Evolutionary conservation across 1,140 invertebrate genomes (phyloP).

Genomic region (Augochlora pura): DNA sequence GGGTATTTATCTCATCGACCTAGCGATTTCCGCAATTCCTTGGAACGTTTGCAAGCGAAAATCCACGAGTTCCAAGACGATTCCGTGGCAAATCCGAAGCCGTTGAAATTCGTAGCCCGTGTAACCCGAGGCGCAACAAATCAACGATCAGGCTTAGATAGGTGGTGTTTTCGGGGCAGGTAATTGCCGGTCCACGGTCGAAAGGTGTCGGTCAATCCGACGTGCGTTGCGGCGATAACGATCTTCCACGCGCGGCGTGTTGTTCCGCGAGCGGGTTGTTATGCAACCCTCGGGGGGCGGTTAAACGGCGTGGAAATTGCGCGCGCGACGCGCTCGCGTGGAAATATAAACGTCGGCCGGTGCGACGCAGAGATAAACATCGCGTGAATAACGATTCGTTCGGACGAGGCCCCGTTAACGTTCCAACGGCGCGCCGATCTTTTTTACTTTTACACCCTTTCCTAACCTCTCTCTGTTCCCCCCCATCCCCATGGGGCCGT

Average conservation of each 20-base stretch:
- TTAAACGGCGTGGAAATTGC: constrained; percentile 41
- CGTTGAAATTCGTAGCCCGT: constrained; percentile 9
- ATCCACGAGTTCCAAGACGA: too few species aligned
- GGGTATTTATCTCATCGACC: too few species aligned
- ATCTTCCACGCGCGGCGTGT: constrained; percentile 10
- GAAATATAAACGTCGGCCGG: constrained; percentile 61
- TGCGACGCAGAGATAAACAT: constrained; percentile 54
- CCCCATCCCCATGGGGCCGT: neutral
- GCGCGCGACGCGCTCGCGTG: constrained; percentile 28
- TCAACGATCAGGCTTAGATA: neutral
- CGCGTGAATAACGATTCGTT: constrained; percentile 51
- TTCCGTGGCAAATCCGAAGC: too few species aligned
- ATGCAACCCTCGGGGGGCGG: constrained; percentile 19
- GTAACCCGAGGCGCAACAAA: constrained; percentile 34
- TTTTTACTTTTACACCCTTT: constrained; percentile 31
- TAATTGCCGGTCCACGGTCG: constrained; percentile 37
- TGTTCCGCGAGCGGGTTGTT: constrained; percentile 14
- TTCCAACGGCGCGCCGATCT: constrained; percentile 30
- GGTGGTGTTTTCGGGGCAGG: neutral
- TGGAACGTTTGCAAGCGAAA: neutral
- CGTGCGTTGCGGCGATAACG: constrained; percentile 28
- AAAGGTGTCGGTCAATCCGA: constrained; percentile 16
- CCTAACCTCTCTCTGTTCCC: too few species aligned
- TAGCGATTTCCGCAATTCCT: neutral
- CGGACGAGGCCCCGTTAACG: constrained; percentile 18